These are phyloP conservation scores for Ranitomeya imitator DNA, from an alignment of 2,113 vertebrate genomes.

Conservation along the genomic window DNA sequence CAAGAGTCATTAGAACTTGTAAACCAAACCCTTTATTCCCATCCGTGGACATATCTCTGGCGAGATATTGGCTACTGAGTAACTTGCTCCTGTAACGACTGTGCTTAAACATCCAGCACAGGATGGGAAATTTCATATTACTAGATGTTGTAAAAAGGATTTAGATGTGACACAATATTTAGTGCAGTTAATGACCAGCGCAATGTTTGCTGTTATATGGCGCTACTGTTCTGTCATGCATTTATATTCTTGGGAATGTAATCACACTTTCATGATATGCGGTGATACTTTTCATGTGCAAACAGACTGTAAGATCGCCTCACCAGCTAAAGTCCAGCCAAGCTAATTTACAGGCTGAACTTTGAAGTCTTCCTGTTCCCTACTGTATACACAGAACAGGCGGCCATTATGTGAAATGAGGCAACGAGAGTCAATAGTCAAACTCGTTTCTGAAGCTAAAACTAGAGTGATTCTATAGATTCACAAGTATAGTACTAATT, in stretches of 20 bases:
- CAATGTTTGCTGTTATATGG: constrained; percentile 16
- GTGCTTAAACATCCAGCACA: neutral
- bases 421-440: neutral
- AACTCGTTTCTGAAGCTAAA: neutral
- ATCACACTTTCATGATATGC: neutral
- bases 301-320: neutral
- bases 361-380: constrained; percentile 29
- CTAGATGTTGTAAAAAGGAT: constrained; percentile 21
- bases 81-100: constrained; percentile 14
- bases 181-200: constrained; percentile 39
- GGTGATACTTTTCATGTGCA: neutral
- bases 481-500: neutral
- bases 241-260: neutral
- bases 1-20: constrained; percentile 7
- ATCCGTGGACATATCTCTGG: neutral
- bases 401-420: neutral
- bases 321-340: constrained; percentile 24
- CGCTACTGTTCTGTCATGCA: constrained; percentile 37
- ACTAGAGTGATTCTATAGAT: neutral
- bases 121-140: neutral
- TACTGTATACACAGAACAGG: neutral
- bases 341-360: constrained; percentile 63
- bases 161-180: constrained; percentile 15
- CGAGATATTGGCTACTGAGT: constrained; percentile 13
- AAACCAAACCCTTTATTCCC: neutral